Evolutionary conservation across 2,888 invertebrate genomes (phyloP), one percentile per base, ranked within the genome.

Genomic region (Meandrusa payeni): DNA sequence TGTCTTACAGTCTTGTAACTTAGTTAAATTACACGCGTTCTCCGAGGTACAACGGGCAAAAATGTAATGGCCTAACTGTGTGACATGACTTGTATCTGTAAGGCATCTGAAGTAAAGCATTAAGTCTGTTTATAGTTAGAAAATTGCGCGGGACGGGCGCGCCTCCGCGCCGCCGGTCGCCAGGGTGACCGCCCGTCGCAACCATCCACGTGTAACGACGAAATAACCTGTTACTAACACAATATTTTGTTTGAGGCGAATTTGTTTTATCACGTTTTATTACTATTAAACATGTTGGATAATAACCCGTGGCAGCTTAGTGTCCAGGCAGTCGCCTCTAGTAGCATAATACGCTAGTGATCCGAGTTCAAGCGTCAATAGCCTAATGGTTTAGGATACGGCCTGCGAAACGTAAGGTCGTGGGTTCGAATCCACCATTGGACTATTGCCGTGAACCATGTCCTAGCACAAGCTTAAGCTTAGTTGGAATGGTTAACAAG

Each of bases 141-240:
- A 36, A 17, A 36, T 12, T 12, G 12, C 6, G 26, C 22, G 34
- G 12, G 11, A 7, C 29, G 47, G 58, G 69, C 64, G 61, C 66
- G 74, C 61, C 56, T 52, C 57, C 58, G 59, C 65, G 72, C 66
- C 59, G 63, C 54, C 68, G 61, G 78, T 78, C 67, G 74, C 69
- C 74, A 64, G 55, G 75, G 76, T 65, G 73, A 82, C 81, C 77
- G 76, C 72, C 79, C 67, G 71, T 55, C 62, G 65, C 61, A 48
- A 53, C 52, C 53, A 52, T 59, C 61, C 65, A 69, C 68, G 65
- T 65, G 58, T 64, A 56, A 39, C 50, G 54, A 23, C 33, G 46
- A 51, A 54, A 26, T 49, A 41, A 50, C 34, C 39, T 47, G 28
- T 44, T 50, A 51, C 34, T 43, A 44, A 43, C 13, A 24, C 31